Evolutionary conservation across 1,140 invertebrate genomes (phyloP).

Genomic region (Triops cancriformis): DNA sequence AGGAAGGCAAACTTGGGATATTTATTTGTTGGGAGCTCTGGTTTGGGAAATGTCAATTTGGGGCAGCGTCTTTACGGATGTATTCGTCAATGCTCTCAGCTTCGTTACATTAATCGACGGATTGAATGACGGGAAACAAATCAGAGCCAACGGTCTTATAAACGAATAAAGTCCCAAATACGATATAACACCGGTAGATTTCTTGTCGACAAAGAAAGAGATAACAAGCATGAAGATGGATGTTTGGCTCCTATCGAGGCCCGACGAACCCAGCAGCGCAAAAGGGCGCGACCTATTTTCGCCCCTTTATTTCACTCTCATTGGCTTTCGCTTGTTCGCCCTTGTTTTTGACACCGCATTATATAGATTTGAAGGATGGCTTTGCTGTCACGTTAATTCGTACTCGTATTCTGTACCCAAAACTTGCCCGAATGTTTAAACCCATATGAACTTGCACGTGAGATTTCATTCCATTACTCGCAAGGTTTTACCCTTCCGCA

Average conservation of each 20-base stretch:
- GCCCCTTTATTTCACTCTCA: neutral
- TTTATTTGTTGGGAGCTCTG: neutral
- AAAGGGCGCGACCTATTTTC: slow-evolving; percentile 3
- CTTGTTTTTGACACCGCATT: neutral
- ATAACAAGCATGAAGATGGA: neutral
- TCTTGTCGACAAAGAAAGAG: neutral
- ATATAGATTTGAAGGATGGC: neutral
- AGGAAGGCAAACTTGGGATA: neutral
- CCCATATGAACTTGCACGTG: too few relatives aligned
- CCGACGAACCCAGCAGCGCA: neutral
- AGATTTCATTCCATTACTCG: too few relatives aligned
- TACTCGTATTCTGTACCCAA: neutral
- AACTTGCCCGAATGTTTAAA: too few relatives aligned
- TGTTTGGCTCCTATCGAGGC: neutral
- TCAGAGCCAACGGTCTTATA: neutral
- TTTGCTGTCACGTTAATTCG: neutral
- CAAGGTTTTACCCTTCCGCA: too few relatives aligned
- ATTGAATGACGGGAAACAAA: neutral
- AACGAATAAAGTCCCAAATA: neutral
- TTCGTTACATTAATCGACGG: neutral
- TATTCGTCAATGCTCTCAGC: neutral
- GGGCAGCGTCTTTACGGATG: neutral
- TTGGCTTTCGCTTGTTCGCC: neutral
- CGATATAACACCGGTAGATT: neutral
- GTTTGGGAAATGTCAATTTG: neutral